phyloP scores from a whole-genome alignment of 2,113 vertebrate genomes.

The Vanacampus margaritifer region DNA sequence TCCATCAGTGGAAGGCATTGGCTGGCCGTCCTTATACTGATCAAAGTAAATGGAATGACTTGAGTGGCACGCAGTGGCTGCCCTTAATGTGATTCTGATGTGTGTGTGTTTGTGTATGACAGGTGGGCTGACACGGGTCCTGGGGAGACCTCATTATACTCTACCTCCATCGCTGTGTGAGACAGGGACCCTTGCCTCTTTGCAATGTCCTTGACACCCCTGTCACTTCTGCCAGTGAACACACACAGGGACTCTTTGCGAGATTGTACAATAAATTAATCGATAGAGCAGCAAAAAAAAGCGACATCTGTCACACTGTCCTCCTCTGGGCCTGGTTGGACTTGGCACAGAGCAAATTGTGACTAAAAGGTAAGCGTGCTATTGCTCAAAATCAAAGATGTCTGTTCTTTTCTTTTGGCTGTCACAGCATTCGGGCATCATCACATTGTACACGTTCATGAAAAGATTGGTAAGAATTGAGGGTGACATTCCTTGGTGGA shows the following conservation, averaged over 20 bases:
- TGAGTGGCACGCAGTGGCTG: conserved; percentile 29
- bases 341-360: background rate
- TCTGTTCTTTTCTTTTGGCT: background rate
- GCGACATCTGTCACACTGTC: conserved; percentile 19
- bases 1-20: conserved; percentile 32
- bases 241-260: conserved; percentile 10
- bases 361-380: background rate
- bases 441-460: background rate
- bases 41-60: conserved; percentile 43
- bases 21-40: conserved; percentile 36
- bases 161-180: conserved; percentile 24
- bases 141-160: conserved; percentile 34
- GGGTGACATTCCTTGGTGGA: background rate
- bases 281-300: background rate
- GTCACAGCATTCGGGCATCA: background rate
- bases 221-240: conserved; percentile 19
- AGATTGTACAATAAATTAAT: conserved; percentile 29
- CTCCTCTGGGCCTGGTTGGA: conserved; percentile 12
- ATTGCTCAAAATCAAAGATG: background rate
- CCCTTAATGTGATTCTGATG: conserved; percentile 36
- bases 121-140: conserved; percentile 33
- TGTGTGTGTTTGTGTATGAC: conserved; percentile 30
- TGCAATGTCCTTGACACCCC: conserved; percentile 30
- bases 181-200: conserved; percentile 10
- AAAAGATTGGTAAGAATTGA: no score